Base-by-base conservation (phyloP, 2,888 invertebrate species). In the Lottia gigantea region DNA sequence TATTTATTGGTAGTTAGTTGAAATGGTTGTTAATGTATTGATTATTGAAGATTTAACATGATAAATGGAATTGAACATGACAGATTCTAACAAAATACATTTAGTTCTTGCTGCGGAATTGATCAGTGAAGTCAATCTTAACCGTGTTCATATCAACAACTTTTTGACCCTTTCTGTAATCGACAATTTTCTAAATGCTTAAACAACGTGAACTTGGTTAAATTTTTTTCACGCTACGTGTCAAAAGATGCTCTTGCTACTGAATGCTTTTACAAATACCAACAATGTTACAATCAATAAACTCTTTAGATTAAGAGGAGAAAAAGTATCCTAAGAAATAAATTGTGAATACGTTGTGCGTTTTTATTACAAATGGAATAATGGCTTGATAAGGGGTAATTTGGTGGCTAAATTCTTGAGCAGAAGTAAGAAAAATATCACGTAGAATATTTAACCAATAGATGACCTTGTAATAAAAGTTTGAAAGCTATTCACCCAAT, bases 81-180 rank as follows among this genome's bases (percentile, higher is more conserved):
- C 40, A 40, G 40, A 8, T 8, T 40, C 40, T 40, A 40, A 40
- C 40, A 40, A 40, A 40, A 40, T 8, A 40, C 40, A 40, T 40
- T 40, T 8, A 40, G 40, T 40, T 40, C 40, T 40, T 40, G 40
- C 40, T 40, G 40, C 40, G 40, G 40, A 19, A 55, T 23, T 55
- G 55, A 55, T 55, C 55, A 23, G 19, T 55, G 11, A 55, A 55
- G 55, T 55, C 55, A 55, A 55, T 55, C 55, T 55, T 55, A 15
- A 12, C 55, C 55, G 19, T 55, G 55, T 55, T 23, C 23, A 40
- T 55, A 23, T 55, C 55, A 23, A 23, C 55, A 19, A 55, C 23
- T 55, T 19, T 49, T 55, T 55, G 55, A 55, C 55, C 55, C 55
- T 0, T 23, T 11, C 55, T 55, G 19, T 55, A 55, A 55, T 55